A percentile compares a stretch with the other conserved stretches of the same genome.
These are phyloP conservation scores for Halichondria panicea DNA, from an alignment of 37 sponge, comb jelly and placozoan genomes.

Conservation along the genomic window DNA sequence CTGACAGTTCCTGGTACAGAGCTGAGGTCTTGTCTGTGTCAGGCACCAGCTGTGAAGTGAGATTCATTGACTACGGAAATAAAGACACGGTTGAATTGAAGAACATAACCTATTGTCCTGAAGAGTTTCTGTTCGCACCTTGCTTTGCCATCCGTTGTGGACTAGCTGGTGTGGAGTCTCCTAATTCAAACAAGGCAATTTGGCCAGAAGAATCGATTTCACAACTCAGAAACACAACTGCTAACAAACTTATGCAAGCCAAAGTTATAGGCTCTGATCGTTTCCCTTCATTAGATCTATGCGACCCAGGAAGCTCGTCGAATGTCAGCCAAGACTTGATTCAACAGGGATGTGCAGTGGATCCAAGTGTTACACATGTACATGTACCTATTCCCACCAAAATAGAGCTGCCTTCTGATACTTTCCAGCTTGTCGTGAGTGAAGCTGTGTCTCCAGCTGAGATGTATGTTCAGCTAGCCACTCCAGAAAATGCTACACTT, in stretches of 20 bases:
- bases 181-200: background rate
- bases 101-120: constrained; percentile 11
- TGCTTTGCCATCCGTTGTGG: constrained; percentile 23
- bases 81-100: constrained; percentile 29
- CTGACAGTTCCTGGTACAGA: constrained; percentile 65
- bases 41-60: background rate
- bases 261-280: background rate
- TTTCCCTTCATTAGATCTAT: too few relatives aligned
- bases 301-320: too few relatives aligned
- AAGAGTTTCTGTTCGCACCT: constrained; percentile 19
- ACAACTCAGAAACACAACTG: background rate
- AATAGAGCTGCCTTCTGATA: background rate
- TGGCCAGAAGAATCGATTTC: constrained; percentile 13
- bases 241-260: background rate
- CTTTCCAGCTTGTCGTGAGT: background rate
- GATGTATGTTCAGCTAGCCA: background rate
- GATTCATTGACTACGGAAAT: constrained; percentile 77
- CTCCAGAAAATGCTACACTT: background rate
- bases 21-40: constrained; percentile 23
- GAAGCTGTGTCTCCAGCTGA: background rate
- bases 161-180: constrained; percentile 6
- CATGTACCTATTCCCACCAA: too few relatives aligned
- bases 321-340: too few relatives aligned
- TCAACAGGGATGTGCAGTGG: too few relatives aligned
- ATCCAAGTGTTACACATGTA: too few relatives aligned